phyloP scores from a whole-genome alignment of 64 coral and sea anemone species.

The Stichodactyla helianthus region DNA sequence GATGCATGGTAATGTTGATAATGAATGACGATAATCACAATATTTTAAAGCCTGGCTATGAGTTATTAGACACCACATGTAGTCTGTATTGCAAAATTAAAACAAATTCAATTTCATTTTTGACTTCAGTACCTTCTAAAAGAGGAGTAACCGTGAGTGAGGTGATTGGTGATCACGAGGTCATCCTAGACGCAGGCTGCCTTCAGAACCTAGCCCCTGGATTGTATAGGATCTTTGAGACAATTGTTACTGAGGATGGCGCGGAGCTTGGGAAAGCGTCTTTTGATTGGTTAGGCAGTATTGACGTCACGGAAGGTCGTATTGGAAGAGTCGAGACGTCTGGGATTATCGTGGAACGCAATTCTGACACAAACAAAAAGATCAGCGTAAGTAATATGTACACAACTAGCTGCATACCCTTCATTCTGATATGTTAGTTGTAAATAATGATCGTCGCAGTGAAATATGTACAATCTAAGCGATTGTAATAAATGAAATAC shows the following conservation, averaged over 20 bases:
- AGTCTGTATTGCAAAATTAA: too few relatives aligned
- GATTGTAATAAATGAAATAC: too few relatives aligned
- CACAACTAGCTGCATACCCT: background rate
- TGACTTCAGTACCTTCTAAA: background rate
- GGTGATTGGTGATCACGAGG: background rate
- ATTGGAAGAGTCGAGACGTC: background rate
- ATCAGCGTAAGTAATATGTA: background rate
- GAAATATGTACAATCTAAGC: too few relatives aligned
- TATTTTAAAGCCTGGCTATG: too few relatives aligned
- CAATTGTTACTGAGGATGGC: background rate
- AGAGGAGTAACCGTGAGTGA: background rate
- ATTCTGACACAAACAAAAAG: background rate
- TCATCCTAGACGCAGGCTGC: background rate
- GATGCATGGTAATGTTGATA: too few relatives aligned
- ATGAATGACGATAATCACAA: too few relatives aligned
- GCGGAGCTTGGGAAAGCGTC: background rate
- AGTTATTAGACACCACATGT: too few relatives aligned
- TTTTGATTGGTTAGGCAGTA: background rate
- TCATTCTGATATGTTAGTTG: background rate
- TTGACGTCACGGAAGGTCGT: background rate
- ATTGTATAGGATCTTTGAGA: background rate
- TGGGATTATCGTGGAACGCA: background rate
- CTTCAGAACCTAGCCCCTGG: background rate
- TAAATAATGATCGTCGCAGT: too few relatives aligned
- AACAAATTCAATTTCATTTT: too few relatives aligned